phyloP scores from a whole-genome alignment of 2,797 vertebrate genomes.

The Helostoma temminkii region DNA sequence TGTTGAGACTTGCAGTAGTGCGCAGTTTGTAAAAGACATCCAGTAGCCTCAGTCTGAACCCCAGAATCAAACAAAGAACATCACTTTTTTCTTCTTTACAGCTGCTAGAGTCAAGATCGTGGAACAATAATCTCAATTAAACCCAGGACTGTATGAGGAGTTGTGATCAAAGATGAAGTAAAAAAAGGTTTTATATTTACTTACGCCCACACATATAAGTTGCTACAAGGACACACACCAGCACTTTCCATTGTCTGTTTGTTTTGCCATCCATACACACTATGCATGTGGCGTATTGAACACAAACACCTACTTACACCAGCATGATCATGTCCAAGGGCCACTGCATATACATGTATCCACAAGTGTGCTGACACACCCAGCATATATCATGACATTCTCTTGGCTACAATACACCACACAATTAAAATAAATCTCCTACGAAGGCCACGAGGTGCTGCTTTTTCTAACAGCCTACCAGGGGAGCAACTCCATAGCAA shows the following conservation, averaged over 20 bases:
- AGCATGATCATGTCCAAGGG: conserved; percentile 40
- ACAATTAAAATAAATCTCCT: conserved; percentile 78
- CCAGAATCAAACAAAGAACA: conserved; percentile 15
- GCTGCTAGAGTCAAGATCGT: conserved; percentile 17
- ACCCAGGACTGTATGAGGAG: conserved; percentile 24
- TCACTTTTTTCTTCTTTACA: background rate
- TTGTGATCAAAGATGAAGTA: conserved; percentile 46
- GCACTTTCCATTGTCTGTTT: conserved; percentile 58
- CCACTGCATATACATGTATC: conserved; percentile 55
- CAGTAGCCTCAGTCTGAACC: conserved; percentile 23
- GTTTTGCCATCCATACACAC: conserved; percentile 67
- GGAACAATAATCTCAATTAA: conserved; percentile 40
- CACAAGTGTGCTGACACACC: conserved; percentile 71
- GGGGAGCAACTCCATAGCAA: conserved; percentile 73
- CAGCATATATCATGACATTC: conserved; percentile 63
- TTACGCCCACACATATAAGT: conserved; percentile 32
- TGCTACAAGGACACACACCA: conserved; percentile 43
- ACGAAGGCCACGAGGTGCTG: conserved; percentile 63
- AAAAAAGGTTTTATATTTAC: conserved; percentile 24
- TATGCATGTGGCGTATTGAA: conserved; percentile 47
- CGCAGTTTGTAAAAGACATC: conserved; percentile 57
- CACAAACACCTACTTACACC: conserved; percentile 45
- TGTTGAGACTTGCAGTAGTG: conserved; percentile 70
- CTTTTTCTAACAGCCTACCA: conserved; percentile 67
- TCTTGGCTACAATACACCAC: conserved; percentile 64